A percentile compares a stretch with the other conserved stretches of the same genome.
These are phyloP conservation scores for Chiridota heheva DNA, from an alignment of 35 echinoderm and acorn worm species.

Conservation along the genomic window DNA sequence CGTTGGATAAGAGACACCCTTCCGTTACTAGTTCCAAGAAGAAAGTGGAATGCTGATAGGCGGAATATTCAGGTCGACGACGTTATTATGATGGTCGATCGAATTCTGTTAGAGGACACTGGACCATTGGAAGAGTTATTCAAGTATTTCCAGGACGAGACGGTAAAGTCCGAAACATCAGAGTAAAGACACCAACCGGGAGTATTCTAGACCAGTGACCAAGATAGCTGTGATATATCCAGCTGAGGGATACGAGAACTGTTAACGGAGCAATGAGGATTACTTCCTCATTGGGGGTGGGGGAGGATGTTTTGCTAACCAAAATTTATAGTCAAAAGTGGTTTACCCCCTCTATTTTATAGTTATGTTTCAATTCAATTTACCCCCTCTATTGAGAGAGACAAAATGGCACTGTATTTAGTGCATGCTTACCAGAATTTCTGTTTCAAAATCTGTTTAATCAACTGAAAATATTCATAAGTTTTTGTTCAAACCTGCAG, in stretches of 20 bases:
- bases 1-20: slow-evolving; percentile 57
- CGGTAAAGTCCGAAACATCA: slow-evolving; percentile 49
- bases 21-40: slow-evolving; percentile 34
- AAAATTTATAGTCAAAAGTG: no score
- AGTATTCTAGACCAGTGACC: slow-evolving; percentile 2
- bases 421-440: no score
- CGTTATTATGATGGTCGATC: slow-evolving; percentile 47
- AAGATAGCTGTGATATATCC: slow-evolving; percentile 55
- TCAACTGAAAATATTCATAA: no score
- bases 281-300: neutral
- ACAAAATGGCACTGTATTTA: no score
- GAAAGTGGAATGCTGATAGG: slow-evolving; percentile 43
- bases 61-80: slow-evolving; percentile 38
- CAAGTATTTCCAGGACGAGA: slow-evolving; percentile 60
- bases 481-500: no score
- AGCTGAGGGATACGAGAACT: slow-evolving; percentile 47
- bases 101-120: slow-evolving; percentile 54
- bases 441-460: no score
- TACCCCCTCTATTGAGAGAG: no score
- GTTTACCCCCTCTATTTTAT: no score
- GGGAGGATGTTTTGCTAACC: slow-evolving; percentile 29
- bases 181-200: slow-evolving; percentile 8
- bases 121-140: slow-evolving; percentile 48
- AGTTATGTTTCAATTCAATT: no score
- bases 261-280: neutral